These are phyloP conservation scores for Zygaena filipendulae DNA, from an alignment of 2,888 invertebrate species.

Conservation along the genomic window DNA sequence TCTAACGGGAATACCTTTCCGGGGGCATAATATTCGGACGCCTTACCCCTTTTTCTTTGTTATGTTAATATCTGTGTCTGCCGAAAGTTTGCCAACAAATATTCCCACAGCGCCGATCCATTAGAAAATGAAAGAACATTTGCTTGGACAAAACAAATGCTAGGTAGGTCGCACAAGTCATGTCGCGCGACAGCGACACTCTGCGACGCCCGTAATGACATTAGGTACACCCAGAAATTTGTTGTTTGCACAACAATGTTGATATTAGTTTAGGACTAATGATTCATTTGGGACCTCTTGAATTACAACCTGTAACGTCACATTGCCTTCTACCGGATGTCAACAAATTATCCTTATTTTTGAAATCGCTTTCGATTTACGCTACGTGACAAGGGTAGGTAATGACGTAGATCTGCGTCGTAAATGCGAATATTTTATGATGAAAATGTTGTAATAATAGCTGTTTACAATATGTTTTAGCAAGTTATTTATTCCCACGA, in stretches of 20 bases:
- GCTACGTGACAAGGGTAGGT: too few species aligned
- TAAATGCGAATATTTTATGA: too few species aligned
- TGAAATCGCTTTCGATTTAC: too few species aligned
- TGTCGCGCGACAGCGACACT: too few species aligned
- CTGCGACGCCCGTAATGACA: too few species aligned
- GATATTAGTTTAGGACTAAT: slow-evolving; percentile 58
- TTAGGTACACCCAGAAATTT: slow-evolving; percentile 35
- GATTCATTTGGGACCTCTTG: slow-evolving; percentile 42
- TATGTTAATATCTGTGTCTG: slow-evolving; percentile 53
- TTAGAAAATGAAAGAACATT: slow-evolving; percentile 60
- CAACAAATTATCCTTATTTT: too few species aligned
- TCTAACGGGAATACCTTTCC: slow-evolving; percentile 49
- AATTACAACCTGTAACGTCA: slow-evolving; percentile 32
- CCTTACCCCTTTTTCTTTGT: slow-evolving; percentile 52
- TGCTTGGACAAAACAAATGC: too few species aligned
- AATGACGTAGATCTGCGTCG: too few species aligned
- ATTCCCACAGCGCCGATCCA: slow-evolving; percentile 47
- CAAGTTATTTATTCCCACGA: too few species aligned
- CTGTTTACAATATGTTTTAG: too few species aligned
- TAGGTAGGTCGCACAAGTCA: slow-evolving; percentile 38
- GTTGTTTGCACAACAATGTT: slow-evolving; percentile 40
- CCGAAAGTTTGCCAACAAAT: slow-evolving; percentile 50
- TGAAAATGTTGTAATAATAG: too few species aligned
- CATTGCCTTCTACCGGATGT: too few species aligned
- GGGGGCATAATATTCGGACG: slow-evolving; percentile 39